A percentile compares a stretch with the other conserved stretches of the same genome.
Conservation (phyloP, 2,797 vertebrate genomes). For the Lutjanus argentimaculatus region DNA sequence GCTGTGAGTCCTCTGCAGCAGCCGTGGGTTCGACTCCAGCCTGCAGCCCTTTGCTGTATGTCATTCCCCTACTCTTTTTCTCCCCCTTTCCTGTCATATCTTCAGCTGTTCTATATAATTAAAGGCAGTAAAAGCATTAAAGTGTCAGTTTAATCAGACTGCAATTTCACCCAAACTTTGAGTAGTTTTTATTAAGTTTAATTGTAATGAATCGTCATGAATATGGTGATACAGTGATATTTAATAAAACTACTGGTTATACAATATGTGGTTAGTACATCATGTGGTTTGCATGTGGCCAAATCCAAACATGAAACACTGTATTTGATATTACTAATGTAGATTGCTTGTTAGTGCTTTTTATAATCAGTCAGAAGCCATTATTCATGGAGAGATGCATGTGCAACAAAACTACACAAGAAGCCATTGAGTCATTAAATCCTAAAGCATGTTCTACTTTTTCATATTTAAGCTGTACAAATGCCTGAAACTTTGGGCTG, state of each 20-base stretch:
- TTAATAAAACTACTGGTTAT: neutral
- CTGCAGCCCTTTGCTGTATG: too few species aligned
- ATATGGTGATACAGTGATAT: neutral
- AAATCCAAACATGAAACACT: neutral
- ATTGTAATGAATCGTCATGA: neutral
- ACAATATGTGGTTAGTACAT: neutral
- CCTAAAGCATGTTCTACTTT: neutral
- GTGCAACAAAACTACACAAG: neutral
- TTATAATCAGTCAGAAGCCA: neutral
- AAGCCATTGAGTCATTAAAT: neutral
- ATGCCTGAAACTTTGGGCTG: neutral
- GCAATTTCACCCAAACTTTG: neutral
- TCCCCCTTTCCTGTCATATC: too few species aligned
- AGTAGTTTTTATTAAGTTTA: neutral
- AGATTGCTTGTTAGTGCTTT: neutral
- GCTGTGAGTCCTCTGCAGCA: too few species aligned
- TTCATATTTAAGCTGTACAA: neutral
- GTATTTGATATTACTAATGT: neutral
- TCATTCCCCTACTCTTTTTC: too few species aligned
- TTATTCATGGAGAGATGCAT: slow-evolving; percentile 1
- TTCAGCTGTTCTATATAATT: too few species aligned
- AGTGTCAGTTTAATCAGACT: too few species aligned
- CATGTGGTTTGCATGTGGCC: neutral
- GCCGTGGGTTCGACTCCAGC: too few species aligned
- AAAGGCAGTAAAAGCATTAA: too few species aligned